These are phyloP conservation scores for Gopherus evgoodei DNA, from an alignment of 2,113 vertebrate species.

Conservation along the genomic window DNA sequence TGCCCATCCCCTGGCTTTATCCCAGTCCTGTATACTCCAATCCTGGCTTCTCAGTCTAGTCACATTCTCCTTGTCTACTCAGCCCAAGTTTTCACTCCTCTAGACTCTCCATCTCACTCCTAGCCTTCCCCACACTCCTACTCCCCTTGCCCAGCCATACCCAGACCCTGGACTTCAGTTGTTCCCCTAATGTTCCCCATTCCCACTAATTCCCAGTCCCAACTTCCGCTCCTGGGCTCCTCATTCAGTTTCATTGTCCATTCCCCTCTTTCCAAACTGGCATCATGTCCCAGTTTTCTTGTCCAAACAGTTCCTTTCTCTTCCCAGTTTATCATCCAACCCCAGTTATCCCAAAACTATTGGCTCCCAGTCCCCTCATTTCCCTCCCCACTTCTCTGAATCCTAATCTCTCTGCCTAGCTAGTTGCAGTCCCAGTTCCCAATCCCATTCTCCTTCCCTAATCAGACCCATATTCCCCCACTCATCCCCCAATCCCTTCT, in stretches of 20 bases:
- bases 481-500: too few relatives aligned
- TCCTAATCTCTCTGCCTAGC: too few relatives aligned
- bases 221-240: neutral
- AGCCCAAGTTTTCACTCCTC: neutral
- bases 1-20: neutral
- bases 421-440: too few relatives aligned
- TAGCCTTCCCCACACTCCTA: neutral
- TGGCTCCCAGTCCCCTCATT: too few relatives aligned
- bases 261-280: neutral
- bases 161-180: neutral
- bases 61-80: neutral
- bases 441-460: too few relatives aligned
- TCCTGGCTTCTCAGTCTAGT: neutral
- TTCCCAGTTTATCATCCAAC: too few relatives aligned
- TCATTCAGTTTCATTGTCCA: neutral
- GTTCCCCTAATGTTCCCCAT: neutral
- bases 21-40: neutral
- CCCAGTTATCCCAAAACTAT: too few relatives aligned
- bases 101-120: accelerated
- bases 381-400: too few relatives aligned
- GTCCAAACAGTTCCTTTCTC: too few relatives aligned
- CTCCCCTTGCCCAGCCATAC: neutral
- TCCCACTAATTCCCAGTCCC: neutral
- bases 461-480: too few relatives aligned
- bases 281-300: too few relatives aligned